A percentile compares a stretch with the other conserved stretches of the same genome.
Conservation (phyloP, 1,140 invertebrate genomes). For the Ectropis grisescens region DNA sequence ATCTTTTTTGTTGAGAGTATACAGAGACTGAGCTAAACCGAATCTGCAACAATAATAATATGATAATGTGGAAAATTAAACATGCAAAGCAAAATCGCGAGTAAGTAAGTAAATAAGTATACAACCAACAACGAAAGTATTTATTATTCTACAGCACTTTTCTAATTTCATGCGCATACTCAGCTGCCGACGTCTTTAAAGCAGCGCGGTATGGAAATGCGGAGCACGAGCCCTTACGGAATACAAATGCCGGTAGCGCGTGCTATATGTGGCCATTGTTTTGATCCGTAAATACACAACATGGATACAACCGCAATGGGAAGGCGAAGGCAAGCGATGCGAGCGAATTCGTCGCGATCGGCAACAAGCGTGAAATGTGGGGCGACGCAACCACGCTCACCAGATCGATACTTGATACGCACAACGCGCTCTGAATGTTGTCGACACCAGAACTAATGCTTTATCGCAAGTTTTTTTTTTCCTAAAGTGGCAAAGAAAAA, state of each 20-base stretch:
- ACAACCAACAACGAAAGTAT: too few species aligned
- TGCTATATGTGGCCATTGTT: slow-evolving; percentile 24
- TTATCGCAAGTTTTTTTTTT: slow-evolving; percentile 4
- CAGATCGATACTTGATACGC: slow-evolving; percentile 58
- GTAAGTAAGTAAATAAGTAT: too few species aligned
- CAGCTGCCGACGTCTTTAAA: too few species aligned
- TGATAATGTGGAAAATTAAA: too few species aligned
- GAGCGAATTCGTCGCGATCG: slow-evolving; percentile 24
- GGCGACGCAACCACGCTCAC: slow-evolving; percentile 41
- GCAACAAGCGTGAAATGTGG: slow-evolving; percentile 51
- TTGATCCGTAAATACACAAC: slow-evolving; percentile 21
- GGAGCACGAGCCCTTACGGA: slow-evolving; percentile 10
- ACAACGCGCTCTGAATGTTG: slow-evolving; percentile 44
- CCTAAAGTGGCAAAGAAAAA: too few species aligned
- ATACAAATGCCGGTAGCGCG: slow-evolving; percentile 10
- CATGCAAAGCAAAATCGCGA: too few species aligned
- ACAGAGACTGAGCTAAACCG: too few species aligned
- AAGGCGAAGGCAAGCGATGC: slow-evolving; percentile 4
- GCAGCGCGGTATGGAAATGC: slow-evolving; percentile 3
- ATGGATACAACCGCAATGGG: slow-evolving; percentile 3
- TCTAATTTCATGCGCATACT: too few species aligned
- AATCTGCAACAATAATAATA: too few species aligned
- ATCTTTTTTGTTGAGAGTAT: too few species aligned
- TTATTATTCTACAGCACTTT: too few species aligned
- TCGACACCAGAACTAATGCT: slow-evolving; percentile 33